Base-by-base conservation (phyloP, 2,113 vertebrate genomes). In the Callithrix jacchus region DNA sequence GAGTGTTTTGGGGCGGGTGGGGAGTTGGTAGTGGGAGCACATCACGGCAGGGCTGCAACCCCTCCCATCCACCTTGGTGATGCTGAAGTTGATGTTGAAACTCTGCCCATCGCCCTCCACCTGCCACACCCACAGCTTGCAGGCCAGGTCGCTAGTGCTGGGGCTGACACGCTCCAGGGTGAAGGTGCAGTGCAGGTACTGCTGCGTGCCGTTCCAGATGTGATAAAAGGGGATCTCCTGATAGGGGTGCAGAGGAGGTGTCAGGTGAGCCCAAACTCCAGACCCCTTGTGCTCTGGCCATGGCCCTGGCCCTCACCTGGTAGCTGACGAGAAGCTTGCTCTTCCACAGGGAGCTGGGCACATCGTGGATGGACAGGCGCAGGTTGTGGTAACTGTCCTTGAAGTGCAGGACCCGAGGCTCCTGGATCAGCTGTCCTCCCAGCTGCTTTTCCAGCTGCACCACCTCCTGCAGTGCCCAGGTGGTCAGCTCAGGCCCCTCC, bases 301-400 rank as follows among this genome's bases (percentile, higher is more conserved):
- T 14, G 16, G 58, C 16, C 27, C 30, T 2, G 0, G 0, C 16
- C 70, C 98, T 92, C 96, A 99, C 99, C 99, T 99, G 99, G 98
- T 99, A 99, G 97, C 99, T 99, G 87, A 99, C 99, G 0, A 99
- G 99, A 91, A 99, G 99, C 96, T 99, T 99, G 99, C 99, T 99
- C 98, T 99, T 99, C 99, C 99, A 99, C 98, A 99, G 99, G 25
- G 99, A 99, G 98, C 99, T 99, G 98, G 99, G 99, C 99, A 99
- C 99, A 77, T 99, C 99, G 0, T 99, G 99, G 98, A 99, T 99
- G 98, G 99, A 99, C 96, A 99, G 99, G 87, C 99, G 99, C 97
- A 99, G 99, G 98, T 99, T 99, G 99, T 99, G 99, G 98, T 99
- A 99, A 97, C 99, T 99, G 99, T 99, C 99, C 99, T 99, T 99